Evolutionary conservation across 2,113 vertebrate genomes (phyloP).

Genomic region (Naja naja): DNA sequence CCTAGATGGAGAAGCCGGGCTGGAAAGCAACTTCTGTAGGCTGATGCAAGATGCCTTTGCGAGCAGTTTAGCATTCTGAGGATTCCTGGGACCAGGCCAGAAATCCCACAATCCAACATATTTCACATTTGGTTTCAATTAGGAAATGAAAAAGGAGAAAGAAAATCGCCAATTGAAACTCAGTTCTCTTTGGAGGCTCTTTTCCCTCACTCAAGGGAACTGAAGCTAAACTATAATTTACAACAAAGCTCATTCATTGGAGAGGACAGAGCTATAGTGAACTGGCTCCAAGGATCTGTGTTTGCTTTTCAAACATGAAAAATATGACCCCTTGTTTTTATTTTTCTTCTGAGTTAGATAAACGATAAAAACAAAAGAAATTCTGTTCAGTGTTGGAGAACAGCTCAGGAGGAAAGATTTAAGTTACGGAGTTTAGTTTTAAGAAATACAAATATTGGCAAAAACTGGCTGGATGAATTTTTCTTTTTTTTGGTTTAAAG

Average conservation of each 20-base stretch:
- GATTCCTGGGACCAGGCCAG: constrained; percentile 81
- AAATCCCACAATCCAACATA: constrained; percentile 88
- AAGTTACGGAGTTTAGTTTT: not conserved
- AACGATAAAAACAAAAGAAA: not conserved
- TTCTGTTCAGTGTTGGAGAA: not conserved
- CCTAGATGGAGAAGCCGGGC: constrained; percentile 56
- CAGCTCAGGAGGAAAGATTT: not conserved
- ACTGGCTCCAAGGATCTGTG: constrained; percentile 55
- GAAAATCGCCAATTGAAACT: constrained; percentile 73
- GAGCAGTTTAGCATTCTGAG: constrained; percentile 78
- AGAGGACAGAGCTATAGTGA: constrained; percentile 36
- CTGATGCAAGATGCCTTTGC: constrained; percentile 85
- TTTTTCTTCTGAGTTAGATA: not conserved
- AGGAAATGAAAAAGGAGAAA: constrained; percentile 68
- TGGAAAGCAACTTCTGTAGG: constrained; percentile 68
- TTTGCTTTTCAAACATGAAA: not conserved
- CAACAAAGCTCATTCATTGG: constrained; percentile 74
- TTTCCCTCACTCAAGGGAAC: constrained; percentile 72
- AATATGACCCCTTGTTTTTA: not conserved
- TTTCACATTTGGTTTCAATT: constrained; percentile 94
- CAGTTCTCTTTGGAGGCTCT: constrained; percentile 72
- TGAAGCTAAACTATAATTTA: constrained; percentile 72
- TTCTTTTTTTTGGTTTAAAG: not conserved
- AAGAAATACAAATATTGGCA: not conserved
- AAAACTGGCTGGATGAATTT: not conserved